Evolutionary conservation across 2,113 vertebrate species (phyloP).

Genomic region (Rhabdomys dilectus): DNA sequence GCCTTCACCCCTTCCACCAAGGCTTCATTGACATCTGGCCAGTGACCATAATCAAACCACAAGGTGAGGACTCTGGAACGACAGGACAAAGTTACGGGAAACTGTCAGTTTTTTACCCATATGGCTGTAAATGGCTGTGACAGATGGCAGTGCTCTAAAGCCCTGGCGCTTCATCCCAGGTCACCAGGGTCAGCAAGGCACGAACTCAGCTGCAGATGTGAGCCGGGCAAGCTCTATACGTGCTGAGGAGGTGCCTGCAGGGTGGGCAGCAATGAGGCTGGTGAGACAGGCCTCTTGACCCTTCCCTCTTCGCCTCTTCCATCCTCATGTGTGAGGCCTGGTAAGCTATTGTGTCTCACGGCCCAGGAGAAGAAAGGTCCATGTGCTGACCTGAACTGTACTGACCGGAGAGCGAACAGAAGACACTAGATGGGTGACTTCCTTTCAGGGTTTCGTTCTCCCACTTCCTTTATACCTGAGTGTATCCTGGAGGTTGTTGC

Average conservation of each 20-base stretch:
- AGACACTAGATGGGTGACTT: accelerated
- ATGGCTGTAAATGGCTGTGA: background rate
- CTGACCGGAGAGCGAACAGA: background rate
- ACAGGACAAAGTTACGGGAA: background rate
- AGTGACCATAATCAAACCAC: conserved; percentile 99
- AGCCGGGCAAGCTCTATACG: background rate
- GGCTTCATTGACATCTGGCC: conserved; percentile 98
- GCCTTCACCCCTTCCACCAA: conserved; percentile 99
- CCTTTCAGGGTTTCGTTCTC: background rate
- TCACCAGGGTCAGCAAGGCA: too few species aligned
- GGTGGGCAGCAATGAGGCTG: background rate
- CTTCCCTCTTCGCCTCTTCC: too few species aligned
- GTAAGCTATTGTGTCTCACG: background rate
- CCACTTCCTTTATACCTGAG: conserved; percentile 89
- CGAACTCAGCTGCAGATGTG: background rate
- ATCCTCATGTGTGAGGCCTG: background rate
- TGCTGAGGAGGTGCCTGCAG: background rate
- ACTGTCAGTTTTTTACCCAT: background rate
- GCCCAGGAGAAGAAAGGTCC: background rate
- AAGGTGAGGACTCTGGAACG: conserved; percentile 95
- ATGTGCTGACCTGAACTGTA: background rate
- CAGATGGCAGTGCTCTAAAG: background rate
- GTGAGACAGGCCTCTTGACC: accelerated
- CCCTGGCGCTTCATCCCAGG: background rate
- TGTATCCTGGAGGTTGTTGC: conserved; percentile 98